These are phyloP conservation scores for Drosophila acutilabella DNA, from an alignment of 2,888 invertebrate genomes.

Conservation along the genomic window DNA sequence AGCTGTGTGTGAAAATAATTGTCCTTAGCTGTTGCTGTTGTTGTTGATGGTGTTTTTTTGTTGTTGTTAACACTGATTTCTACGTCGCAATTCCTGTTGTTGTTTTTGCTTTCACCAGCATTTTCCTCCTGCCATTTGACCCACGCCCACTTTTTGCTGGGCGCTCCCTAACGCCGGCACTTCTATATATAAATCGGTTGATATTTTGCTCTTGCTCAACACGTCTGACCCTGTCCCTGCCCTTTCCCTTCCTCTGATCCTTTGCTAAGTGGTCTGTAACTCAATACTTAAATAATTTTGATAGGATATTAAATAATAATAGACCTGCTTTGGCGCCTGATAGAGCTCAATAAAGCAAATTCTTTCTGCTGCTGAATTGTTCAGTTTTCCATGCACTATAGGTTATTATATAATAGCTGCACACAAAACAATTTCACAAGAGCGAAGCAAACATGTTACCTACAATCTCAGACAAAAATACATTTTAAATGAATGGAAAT, in stretches of 20 bases:
- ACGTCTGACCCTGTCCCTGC: conserved; percentile 61
- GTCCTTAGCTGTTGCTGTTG: conserved; percentile 32
- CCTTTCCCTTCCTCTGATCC: background rate
- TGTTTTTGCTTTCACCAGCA: conserved; percentile 20
- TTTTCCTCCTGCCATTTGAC: conserved; percentile 42
- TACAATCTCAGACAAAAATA: conserved; percentile 37
- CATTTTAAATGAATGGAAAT: conserved; percentile 76
- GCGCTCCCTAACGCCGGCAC: conserved; percentile 44
- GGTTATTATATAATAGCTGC: conserved; percentile 19
- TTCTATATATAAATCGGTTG: conserved; percentile 60
- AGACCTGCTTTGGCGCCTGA: conserved; percentile 6
- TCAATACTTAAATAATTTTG: conserved; percentile 60
- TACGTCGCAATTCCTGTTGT: conserved; percentile 57
- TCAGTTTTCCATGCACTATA: background rate
- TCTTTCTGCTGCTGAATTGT: conserved; percentile 3
- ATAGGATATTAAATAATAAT: conserved; percentile 69
- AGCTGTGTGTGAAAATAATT: conserved; percentile 61
- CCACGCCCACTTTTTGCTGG: conserved; percentile 12
- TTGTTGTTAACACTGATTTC: conserved; percentile 40
- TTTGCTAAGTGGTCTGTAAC: conserved; percentile 42
- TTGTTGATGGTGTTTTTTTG: conserved; percentile 10
- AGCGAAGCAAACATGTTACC: conserved; percentile 14
- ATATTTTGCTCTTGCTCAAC: conserved; percentile 30
- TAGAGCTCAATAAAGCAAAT: conserved; percentile 9
- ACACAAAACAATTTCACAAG: conserved; percentile 17